A percentile compares a stretch with the other conserved stretches of the same genome.
phyloP scores from a whole-genome alignment of 2,888 invertebrate genomes.

The Protodeltote pygarga region DNA sequence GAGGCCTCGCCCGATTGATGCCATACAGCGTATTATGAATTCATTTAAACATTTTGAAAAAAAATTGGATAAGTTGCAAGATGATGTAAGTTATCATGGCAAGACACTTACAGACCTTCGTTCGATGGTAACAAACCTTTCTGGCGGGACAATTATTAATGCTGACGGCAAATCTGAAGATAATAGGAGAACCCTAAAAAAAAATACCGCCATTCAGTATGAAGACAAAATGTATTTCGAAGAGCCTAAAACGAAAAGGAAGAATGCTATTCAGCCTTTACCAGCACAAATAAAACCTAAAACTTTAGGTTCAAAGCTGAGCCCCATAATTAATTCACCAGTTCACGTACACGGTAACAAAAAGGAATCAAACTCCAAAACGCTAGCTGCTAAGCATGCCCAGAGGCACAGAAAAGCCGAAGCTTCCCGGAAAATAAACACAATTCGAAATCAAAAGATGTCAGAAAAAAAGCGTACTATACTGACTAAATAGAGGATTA shows the following conservation, averaged over 20 bases:
- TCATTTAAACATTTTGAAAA: conserved; percentile 69
- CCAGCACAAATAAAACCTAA: conserved; percentile 54
- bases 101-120: conserved; percentile 69
- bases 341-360: conserved; percentile 25
- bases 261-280: conserved; percentile 45
- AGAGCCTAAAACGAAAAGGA: conserved; percentile 48
- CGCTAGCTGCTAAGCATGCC: conserved; percentile 22
- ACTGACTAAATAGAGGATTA: conserved; percentile 3
- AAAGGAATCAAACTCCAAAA: conserved; percentile 36
- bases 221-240: conserved; percentile 43
- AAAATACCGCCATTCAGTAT: conserved; percentile 54
- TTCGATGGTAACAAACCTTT: conserved; percentile 59
- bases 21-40: conserved; percentile 61
- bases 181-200: conserved; percentile 41
- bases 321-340: conserved; percentile 29
- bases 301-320: conserved; percentile 37
- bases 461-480: conserved; percentile 49
- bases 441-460: conserved; percentile 48
- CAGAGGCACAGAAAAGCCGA: conserved; percentile 56
- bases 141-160: conserved; percentile 48
- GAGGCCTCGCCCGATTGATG: conserved; percentile 53
- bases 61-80: conserved; percentile 72
- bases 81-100: conserved; percentile 67
- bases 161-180: conserved; percentile 45
- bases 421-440: conserved; percentile 55